Conservation (phyloP, 2,113 vertebrate genomes). For the Ptyas mucosa region DNA sequence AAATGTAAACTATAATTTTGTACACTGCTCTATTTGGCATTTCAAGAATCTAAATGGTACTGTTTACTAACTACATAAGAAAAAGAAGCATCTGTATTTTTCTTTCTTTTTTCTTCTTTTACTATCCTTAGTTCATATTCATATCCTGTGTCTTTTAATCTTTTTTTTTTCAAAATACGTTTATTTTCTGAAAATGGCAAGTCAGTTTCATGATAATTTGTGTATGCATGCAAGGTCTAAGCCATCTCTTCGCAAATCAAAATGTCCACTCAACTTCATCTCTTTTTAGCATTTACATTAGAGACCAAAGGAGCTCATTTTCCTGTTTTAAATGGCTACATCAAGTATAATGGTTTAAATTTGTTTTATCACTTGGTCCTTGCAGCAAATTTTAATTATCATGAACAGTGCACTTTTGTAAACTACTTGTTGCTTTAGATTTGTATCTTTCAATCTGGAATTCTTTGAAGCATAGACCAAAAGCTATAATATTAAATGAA, state of each 20-base stretch:
- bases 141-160: background rate
- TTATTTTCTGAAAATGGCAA: background rate
- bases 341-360: background rate
- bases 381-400: background rate
- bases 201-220: background rate
- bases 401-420: background rate
- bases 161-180: background rate
- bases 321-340: background rate
- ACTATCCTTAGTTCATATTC: background rate
- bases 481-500: background rate
- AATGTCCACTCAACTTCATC: background rate
- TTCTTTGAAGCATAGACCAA: background rate
- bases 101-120: background rate
- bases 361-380: background rate
- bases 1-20: slow-evolving; percentile 18
- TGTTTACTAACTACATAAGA: background rate
- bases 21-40: background rate
- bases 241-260: background rate
- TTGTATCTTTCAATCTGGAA: background rate
- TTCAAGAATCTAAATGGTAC: background rate
- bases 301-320: background rate
- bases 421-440: background rate
- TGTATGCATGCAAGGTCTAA: background rate
- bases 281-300: background rate
- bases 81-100: background rate